Percentiles rank a stretch among this genome's conserved stretches.
Conservation (phyloP, 2,888 invertebrate species). For the Branchellion lobata region DNA sequence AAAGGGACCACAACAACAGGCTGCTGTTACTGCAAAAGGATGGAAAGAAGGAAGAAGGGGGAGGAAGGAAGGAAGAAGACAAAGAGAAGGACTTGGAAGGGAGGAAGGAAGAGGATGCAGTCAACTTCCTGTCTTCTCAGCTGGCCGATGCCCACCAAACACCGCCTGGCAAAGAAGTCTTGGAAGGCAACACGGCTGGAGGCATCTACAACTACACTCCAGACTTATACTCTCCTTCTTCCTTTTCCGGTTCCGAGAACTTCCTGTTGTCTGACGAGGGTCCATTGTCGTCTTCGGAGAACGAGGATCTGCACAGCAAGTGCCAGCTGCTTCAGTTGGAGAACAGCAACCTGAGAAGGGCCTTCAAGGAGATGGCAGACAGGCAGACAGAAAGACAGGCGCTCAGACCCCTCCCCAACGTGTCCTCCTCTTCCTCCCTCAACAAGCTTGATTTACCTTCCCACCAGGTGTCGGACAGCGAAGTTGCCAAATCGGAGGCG, state of each 20-base stretch:
- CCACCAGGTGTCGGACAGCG: not conserved
- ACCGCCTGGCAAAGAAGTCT: no score
- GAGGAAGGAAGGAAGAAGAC: not conserved
- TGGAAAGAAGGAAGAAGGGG: not conserved
- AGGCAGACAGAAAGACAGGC: not conserved
- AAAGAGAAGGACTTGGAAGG: not conserved
- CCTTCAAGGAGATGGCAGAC: not conserved
- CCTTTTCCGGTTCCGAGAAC: slow-evolving; percentile 43
- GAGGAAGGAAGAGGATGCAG: not conserved
- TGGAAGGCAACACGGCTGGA: no score
- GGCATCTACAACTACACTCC: slow-evolving; percentile 37
- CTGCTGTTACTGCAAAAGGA: no score
- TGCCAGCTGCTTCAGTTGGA: slow-evolving; percentile 26
- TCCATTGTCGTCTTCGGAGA: slow-evolving; percentile 36
- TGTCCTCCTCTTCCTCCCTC: not conserved
- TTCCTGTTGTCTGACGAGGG: slow-evolving; percentile 44
- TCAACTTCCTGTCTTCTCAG: not conserved
- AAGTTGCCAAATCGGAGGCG: not conserved
- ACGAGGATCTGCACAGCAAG: slow-evolving; percentile 41
- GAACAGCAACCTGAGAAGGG: slow-evolving; percentile 20
- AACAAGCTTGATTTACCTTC: not conserved
- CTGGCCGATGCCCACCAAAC: not conserved
- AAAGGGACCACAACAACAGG: not conserved
- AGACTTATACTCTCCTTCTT: slow-evolving; percentile 40
- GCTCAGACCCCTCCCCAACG: not conserved